phyloP scores from a whole-genome alignment of 1,140 invertebrate genomes.

The Aphelenchoides besseyi region DNA sequence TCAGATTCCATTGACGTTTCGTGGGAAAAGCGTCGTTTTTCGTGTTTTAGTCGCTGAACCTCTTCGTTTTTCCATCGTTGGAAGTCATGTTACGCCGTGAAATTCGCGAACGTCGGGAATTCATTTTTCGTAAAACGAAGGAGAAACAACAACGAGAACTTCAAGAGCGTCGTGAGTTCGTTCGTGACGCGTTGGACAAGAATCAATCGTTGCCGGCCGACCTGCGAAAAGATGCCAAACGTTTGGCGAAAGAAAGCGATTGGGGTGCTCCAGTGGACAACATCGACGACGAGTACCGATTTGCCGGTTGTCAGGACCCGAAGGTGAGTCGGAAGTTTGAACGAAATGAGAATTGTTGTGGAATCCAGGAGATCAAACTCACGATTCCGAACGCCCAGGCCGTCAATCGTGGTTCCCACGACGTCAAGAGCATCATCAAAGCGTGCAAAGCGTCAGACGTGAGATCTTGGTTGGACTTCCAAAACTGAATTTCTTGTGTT shows the following conservation, averaged over 20 bases:
- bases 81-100: conserved; percentile 81
- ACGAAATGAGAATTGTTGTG: conserved; percentile 86
- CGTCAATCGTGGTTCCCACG: conserved; percentile 95
- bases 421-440: conserved; percentile 86
- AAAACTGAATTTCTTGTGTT: conserved; percentile 24
- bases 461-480: conserved; percentile 10
- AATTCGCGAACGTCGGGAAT: conserved; percentile 84
- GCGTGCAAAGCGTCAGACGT: conserved; percentile 91
- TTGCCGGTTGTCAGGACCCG: conserved; percentile 95
- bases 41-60: too few species aligned
- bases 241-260: conserved; percentile 76
- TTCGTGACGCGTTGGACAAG: conserved; percentile 74
- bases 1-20: too few species aligned
- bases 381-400: conserved; percentile 94
- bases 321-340: conserved; percentile 91
- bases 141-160: conserved; percentile 82
- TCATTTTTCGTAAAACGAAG: conserved; percentile 82
- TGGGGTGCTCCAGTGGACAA: conserved; percentile 80
- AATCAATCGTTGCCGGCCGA: conserved; percentile 80
- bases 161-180: conserved; percentile 82
- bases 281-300: conserved; percentile 93
- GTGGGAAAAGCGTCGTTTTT: too few species aligned
- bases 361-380: conserved; percentile 76
- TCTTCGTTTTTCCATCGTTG: too few species aligned
- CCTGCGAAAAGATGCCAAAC: conserved; percentile 75